These are phyloP conservation scores for Actias luna DNA, from an alignment of 2,888 invertebrate genomes.

Conservation along the genomic window DNA sequence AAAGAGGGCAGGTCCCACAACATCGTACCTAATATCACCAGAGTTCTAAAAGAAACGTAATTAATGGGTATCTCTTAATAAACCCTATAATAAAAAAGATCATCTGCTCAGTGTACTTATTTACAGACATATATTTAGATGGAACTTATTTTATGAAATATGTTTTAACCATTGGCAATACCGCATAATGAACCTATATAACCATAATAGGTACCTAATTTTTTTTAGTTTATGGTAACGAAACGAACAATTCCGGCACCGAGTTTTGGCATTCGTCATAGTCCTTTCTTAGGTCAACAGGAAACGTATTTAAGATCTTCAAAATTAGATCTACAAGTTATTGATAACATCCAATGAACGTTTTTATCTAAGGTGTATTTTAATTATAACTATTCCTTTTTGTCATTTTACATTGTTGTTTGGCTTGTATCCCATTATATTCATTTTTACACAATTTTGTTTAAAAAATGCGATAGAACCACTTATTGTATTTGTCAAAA, in stretches of 20 bases:
- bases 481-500: neutral
- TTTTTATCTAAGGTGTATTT: neutral
- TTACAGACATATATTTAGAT: too few relatives aligned
- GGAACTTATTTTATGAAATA: too few relatives aligned
- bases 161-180: too few relatives aligned
- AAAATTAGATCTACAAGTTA: conserved; percentile 40
- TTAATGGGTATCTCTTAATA: too few relatives aligned
- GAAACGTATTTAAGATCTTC: conserved; percentile 48
- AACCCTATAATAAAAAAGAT: too few relatives aligned
- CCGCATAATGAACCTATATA: too few relatives aligned
- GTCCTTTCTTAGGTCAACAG: conserved; percentile 49
- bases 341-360: conserved; percentile 4
- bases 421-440: neutral
- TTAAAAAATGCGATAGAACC: neutral
- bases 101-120: too few relatives aligned
- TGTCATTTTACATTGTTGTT: neutral
- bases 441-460: neutral
- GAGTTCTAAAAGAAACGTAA: too few relatives aligned
- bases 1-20: too few relatives aligned
- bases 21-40: too few relatives aligned
- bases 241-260: conserved; percentile 53
- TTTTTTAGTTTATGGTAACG: conserved; percentile 51
- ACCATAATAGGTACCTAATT: too few relatives aligned
- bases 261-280: conserved; percentile 65
- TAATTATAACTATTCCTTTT: neutral